These are phyloP conservation scores for Caranx melampygus DNA, from an alignment of 2,113 vertebrate species.

Conservation along the genomic window DNA sequence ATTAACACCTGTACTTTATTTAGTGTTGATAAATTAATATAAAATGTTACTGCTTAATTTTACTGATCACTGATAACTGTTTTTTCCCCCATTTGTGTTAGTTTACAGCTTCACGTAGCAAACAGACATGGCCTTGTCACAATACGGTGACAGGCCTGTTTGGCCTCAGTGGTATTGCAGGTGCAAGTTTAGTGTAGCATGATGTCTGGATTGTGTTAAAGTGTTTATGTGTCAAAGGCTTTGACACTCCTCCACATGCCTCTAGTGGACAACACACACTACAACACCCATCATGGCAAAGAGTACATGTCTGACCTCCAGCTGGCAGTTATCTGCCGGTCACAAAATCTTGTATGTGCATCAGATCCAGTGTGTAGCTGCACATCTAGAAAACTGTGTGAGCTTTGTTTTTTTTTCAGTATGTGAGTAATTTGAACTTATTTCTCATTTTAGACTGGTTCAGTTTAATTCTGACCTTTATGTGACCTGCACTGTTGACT, in stretches of 20 bases:
- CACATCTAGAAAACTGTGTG: conserved; percentile 7
- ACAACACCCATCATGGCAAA: conserved; percentile 14
- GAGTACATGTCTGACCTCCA: background rate
- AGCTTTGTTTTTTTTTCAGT: background rate
- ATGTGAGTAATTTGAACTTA: conserved; percentile 12
- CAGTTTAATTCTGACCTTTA: conserved; percentile 14
- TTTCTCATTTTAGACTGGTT: conserved; percentile 23
- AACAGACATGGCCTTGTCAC: conserved; percentile 8
- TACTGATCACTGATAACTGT: background rate
- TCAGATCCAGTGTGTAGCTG: background rate
- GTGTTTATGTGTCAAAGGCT: conserved; percentile 47
- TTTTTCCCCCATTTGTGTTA: background rate
- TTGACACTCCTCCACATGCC: conserved; percentile 44
- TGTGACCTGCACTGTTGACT: conserved; percentile 17
- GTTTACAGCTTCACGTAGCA: background rate
- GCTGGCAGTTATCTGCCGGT: conserved; percentile 40
- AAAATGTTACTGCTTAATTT: background rate
- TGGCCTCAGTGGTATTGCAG: conserved; percentile 57
- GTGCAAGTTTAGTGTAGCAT: conserved; percentile 43
- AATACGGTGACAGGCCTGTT: conserved; percentile 15
- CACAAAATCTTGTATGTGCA: conserved; percentile 17
- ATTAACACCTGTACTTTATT: no score
- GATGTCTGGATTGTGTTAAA: conserved; percentile 53
- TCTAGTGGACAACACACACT: conserved; percentile 25
- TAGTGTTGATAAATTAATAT: no score